These are phyloP conservation scores for Brachyptera putata DNA, from an alignment of 2,888 invertebrate genomes.

Conservation along the genomic window DNA sequence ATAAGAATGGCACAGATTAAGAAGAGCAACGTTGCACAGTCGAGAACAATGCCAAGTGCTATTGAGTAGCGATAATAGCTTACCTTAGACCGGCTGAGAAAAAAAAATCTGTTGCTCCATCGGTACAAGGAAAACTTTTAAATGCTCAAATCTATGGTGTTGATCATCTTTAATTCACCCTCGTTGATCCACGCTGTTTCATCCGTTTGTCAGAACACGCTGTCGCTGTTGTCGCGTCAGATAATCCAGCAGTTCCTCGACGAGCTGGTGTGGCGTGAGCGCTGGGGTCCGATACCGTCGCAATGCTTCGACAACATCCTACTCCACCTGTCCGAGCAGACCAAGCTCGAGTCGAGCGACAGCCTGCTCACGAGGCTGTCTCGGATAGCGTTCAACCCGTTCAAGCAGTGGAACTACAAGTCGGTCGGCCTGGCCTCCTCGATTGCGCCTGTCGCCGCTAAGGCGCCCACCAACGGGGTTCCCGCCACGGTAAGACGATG, in stretches of 20 bases:
- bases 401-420: constrained; percentile 56
- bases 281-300: constrained; percentile 71
- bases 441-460: constrained; percentile 17
- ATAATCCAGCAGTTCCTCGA: constrained; percentile 89
- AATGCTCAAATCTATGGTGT: too few species aligned
- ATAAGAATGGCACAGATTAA: too few species aligned
- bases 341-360: constrained; percentile 54
- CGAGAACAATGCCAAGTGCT: too few species aligned
- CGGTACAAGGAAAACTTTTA: too few species aligned
- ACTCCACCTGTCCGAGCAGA: constrained; percentile 73
- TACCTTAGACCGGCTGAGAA: too few species aligned
- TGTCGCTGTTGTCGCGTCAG: constrained; percentile 74
- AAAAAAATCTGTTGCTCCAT: too few species aligned
- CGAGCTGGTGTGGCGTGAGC: constrained; percentile 85
- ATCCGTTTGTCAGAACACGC: constrained; percentile 60
- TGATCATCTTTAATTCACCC: too few species aligned
- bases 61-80: too few species aligned
- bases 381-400: constrained; percentile 59
- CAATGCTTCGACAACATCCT: constrained; percentile 79
- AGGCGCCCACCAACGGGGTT: background rate
- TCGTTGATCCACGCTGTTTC: constrained; percentile 6
- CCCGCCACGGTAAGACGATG: background rate
- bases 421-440: background rate
- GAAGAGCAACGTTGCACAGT: too few species aligned
- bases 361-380: constrained; percentile 46